phyloP scores from a whole-genome alignment of 2,113 vertebrate species.

The Brachyistius frenatus region DNA sequence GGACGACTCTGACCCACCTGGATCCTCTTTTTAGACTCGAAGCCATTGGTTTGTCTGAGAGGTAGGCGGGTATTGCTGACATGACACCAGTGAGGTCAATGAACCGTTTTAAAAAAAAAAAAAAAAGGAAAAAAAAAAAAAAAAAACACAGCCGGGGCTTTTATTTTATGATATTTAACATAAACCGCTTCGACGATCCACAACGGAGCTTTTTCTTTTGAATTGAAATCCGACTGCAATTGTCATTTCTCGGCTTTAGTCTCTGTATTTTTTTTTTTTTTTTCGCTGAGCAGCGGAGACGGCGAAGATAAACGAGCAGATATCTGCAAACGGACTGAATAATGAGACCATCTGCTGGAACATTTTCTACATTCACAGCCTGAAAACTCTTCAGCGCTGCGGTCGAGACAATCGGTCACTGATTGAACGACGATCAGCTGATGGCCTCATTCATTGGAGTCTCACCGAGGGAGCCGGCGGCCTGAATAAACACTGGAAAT shows the following conservation, averaged over 20 bases:
- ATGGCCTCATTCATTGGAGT: neutral
- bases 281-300: neutral
- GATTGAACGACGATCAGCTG: neutral
- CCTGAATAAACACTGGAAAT: neutral
- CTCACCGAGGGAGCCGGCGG: neutral
- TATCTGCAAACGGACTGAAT: neutral
- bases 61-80: conserved; percentile 2
- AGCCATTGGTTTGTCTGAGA: neutral
- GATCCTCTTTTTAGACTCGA: conserved; percentile 38
- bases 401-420: too few species aligned
- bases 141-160: neutral
- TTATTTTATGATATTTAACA: neutral
- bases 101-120: neutral
- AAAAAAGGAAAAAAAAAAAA: too few species aligned
- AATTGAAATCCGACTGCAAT: neutral
- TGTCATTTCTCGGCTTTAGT: neutral
- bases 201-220: neutral
- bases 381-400: neutral
- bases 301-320: neutral
- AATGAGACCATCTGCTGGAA: neutral
- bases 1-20: conserved; percentile 36
- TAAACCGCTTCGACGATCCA: neutral
- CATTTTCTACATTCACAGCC: neutral
- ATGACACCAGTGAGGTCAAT: neutral
- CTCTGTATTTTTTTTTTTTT: neutral